Base-by-base conservation (phyloP, 2,888 invertebrate species). In the Drosophila meridiana region DNA sequence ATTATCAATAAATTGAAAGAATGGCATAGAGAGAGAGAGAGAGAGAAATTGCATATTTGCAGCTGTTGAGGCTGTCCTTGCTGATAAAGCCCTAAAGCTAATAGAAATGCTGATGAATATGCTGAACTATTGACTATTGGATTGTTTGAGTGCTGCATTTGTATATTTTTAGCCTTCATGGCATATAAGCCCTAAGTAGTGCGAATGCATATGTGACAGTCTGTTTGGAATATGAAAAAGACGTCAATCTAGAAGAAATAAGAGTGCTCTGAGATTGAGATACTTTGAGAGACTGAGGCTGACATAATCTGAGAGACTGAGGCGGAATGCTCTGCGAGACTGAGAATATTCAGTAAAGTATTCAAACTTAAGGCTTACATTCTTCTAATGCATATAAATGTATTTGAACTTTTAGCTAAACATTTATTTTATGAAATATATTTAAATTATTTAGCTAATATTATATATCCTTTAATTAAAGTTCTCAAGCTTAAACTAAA, bases 1-100 rank as follows among this genome's bases (percentile, higher is more conserved):
- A 48, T 30, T 48, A 71, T 84, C 80, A 80, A 76, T 85, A 78
- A 80, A 80, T 80, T 78, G 52, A 87, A 30, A 5, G 4, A 6
- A 2, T 9, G 7, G 30, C 3, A 47, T 20, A 30, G 5, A 9
- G n/a, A n/a, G 9, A 28, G 3, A 47, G 47, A 2, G 0, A 2
- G 32, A 11, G 11, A 52, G 9, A 50, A 52, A 38, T 28, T 28
- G 26, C 36, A 55, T 38, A 56, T 43, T 64, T 43, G n/a, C 28
- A 62, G n/a, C 47, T 60, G 60, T 13, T 11, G 38, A 20, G 9
- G 7, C 28, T 56, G 63, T 71, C 65, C 60, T 60, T 73, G 59
- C 50, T 45, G 65, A 55, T 72, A 59, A 71, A 45, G 43, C 9
- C n/a, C 5, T 20, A 28, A 38, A 48, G 40, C 38, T 40, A 40